Percentiles rank a stretch among this genome's conserved stretches.
These are phyloP conservation scores for Danio tinwini DNA, from an alignment of 2,797 vertebrate species.

Conservation along the genomic window DNA sequence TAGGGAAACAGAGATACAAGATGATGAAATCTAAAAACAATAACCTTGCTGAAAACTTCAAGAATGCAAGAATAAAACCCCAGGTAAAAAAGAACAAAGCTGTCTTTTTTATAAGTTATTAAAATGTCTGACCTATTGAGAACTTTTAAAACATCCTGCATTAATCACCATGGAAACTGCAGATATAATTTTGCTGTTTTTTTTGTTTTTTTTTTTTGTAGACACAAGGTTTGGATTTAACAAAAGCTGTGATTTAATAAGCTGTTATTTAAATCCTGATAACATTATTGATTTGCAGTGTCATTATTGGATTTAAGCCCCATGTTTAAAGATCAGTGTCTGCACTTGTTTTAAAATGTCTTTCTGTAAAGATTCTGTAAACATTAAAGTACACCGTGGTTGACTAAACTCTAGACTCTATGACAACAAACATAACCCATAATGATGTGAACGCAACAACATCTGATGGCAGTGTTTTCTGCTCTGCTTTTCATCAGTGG, in stretches of 20 bases:
- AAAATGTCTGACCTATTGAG: background rate
- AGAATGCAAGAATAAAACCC: background rate
- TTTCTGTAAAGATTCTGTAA: slow-evolving; percentile 7
- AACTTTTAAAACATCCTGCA: background rate
- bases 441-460: slow-evolving; percentile 10
- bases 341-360: background rate
- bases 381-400: background rate
- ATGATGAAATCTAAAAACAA: slow-evolving; percentile 26
- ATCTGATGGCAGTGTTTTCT: slow-evolving; percentile 9
- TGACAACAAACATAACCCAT: slow-evolving; percentile 18
- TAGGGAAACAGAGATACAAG: slow-evolving; percentile 57
- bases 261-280: background rate
- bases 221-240: slow-evolving; percentile 7
- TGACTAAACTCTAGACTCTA: slow-evolving; percentile 3
- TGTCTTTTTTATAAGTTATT: background rate
- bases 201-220: background rate
- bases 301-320: slow-evolving; percentile 2
- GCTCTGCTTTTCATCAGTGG: slow-evolving; percentile 11
- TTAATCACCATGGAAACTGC: background rate
- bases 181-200: background rate
- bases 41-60: slow-evolving; percentile 6
- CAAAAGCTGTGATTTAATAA: slow-evolving; percentile 21
- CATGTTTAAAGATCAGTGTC: background rate
- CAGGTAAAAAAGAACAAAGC: background rate
- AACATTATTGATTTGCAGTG: background rate